phyloP scores from a whole-genome alignment of 2,797 vertebrate genomes.

The Siniperca obscura region DNA sequence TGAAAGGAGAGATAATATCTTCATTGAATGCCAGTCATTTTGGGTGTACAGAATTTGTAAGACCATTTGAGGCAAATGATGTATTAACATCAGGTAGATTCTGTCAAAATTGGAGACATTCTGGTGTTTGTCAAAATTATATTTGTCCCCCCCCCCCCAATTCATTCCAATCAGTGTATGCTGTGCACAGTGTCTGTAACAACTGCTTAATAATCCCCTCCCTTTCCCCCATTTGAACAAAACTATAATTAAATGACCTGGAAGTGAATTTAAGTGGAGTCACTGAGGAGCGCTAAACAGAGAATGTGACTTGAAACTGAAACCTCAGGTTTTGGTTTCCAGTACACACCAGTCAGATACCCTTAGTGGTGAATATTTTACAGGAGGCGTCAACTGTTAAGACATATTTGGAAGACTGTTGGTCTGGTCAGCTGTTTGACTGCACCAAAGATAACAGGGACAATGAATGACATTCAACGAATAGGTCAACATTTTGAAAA shows the following conservation, averaged over 20 bases:
- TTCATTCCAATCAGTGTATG: background rate
- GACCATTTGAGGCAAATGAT: background rate
- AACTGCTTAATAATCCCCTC: conserved; percentile 11
- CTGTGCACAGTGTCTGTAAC: background rate
- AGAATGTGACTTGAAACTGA: conserved; percentile 66
- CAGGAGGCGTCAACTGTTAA: conserved; percentile 22
- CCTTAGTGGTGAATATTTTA: conserved; percentile 74
- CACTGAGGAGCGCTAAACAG: conserved; percentile 28
- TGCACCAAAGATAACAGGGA: background rate
- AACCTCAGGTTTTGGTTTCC: conserved; percentile 68
- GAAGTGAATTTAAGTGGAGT: conserved; percentile 38
- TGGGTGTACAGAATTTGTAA: background rate
- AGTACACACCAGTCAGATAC: conserved; percentile 55
- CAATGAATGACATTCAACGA: background rate
- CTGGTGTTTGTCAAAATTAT: background rate
- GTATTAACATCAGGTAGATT: background rate
- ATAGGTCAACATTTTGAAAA: background rate
- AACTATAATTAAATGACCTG: conserved; percentile 40
- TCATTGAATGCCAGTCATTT: background rate
- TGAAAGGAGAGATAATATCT: conserved; percentile 3
- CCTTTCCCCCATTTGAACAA: background rate
- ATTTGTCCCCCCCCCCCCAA: background rate
- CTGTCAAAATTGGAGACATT: background rate
- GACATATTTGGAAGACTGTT: background rate
- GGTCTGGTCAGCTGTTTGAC: background rate